A percentile compares a stretch with the other conserved stretches of the same genome.
Conservation (phyloP, 2,113 vertebrate genomes). For the Pygoscelis antarcticus region DNA sequence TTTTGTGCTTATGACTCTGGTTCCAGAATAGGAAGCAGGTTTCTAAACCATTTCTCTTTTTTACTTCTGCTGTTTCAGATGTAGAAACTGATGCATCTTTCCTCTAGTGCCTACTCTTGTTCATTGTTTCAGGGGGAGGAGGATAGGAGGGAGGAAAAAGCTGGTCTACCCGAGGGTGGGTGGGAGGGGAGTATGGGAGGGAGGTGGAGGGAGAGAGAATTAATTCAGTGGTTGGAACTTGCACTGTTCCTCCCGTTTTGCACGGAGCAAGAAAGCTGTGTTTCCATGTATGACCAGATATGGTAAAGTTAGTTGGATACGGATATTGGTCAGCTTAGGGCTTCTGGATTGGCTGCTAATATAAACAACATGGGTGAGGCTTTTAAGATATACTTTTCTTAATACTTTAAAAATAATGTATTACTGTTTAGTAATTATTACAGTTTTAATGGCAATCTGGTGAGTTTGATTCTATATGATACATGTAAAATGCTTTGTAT, state of each 20-base stretch:
- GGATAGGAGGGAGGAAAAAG: neutral
- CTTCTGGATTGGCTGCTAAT: neutral
- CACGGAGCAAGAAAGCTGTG: neutral
- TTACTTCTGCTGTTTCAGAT: neutral
- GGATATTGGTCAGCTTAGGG: neutral
- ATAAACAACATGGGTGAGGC: slow-evolving; percentile 22
- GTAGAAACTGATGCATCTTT: neutral
- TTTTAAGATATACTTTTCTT: slow-evolving; percentile 10
- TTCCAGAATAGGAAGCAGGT: neutral
- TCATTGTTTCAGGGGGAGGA: neutral
- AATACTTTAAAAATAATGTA: neutral
- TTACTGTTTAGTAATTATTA: neutral
- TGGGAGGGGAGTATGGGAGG: neutral
- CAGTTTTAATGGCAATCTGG: neutral
- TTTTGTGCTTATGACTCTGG: neutral
- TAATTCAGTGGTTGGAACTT: neutral
- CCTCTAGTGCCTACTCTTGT: neutral
- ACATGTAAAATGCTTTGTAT: neutral
- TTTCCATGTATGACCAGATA: slow-evolving; percentile 44
- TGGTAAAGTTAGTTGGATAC: slow-evolving; percentile 42
- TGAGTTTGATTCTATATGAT: neutral
- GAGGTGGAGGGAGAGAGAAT: neutral
- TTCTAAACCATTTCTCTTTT: neutral
- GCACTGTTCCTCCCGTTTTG: neutral
- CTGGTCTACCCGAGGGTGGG: neutral